These are phyloP conservation scores for Tetropium fuscum DNA, from an alignment of 2,888 invertebrate genomes.

Conservation along the genomic window DNA sequence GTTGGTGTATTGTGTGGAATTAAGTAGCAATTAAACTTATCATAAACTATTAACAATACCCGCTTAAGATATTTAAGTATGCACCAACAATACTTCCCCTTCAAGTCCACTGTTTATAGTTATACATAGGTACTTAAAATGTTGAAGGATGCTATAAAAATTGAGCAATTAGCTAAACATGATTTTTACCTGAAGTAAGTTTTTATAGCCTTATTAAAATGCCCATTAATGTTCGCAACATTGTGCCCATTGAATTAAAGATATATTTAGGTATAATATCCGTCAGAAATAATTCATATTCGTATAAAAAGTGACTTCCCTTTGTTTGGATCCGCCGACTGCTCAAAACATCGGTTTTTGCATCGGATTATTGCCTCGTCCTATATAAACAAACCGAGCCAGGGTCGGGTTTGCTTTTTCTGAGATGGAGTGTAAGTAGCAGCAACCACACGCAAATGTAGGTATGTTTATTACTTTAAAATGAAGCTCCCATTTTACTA, in stretches of 20 bases:
- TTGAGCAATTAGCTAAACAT: constrained; percentile 21
- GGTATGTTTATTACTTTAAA: too few relatives aligned
- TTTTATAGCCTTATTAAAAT: background rate
- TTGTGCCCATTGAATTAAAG: background rate
- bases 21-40: constrained; percentile 20
- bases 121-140: too few relatives aligned
- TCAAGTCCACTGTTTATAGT: constrained; percentile 4
- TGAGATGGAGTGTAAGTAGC: too few relatives aligned
- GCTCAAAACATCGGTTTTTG: background rate
- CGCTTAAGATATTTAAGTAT: constrained; percentile 5
- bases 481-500: too few relatives aligned
- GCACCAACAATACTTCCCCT: constrained; percentile 6
- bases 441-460: too few relatives aligned
- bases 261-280: background rate
- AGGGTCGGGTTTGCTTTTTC: too few relatives aligned
- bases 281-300: background rate
- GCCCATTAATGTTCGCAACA: background rate
- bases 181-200: constrained; percentile 20
- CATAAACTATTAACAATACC: constrained; percentile 6
- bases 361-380: too few relatives aligned
- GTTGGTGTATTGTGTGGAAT: constrained; percentile 4
- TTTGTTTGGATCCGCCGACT: background rate
- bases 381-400: too few relatives aligned
- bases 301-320: background rate
- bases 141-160: constrained; percentile 21